phyloP scores from a whole-genome alignment of 2,113 vertebrate genomes.

The Sus scrofa region T2T-Sscrofa CM000827.6:72759501-72760000 shows the following conservation, averaged over 20 bases:
- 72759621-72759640: slow-evolving; percentile 48
- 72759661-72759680: slow-evolving; percentile 8
- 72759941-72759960: background rate
- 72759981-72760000: background rate
- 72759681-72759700: background rate
- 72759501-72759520: background rate
- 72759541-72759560: background rate
- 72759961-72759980: background rate
- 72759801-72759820: slow-evolving; percentile 20
- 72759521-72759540: background rate
- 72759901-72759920: background rate
- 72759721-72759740: background rate
- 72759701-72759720: slow-evolving; percentile 16
- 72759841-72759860: slow-evolving; percentile 38
- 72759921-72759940: background rate
- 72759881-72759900: background rate
- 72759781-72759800: slow-evolving; percentile 24
- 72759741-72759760: slow-evolving; percentile 41
- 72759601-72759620: background rate
- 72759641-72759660: background rate
- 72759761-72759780: background rate
- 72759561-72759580: background rate
- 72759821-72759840: slow-evolving; percentile 50
- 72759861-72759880: background rate
- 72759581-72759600: background rate